phyloP scores from a whole-genome alignment of 1,140 invertebrate genomes.

The Ephestia elutella region DNA sequence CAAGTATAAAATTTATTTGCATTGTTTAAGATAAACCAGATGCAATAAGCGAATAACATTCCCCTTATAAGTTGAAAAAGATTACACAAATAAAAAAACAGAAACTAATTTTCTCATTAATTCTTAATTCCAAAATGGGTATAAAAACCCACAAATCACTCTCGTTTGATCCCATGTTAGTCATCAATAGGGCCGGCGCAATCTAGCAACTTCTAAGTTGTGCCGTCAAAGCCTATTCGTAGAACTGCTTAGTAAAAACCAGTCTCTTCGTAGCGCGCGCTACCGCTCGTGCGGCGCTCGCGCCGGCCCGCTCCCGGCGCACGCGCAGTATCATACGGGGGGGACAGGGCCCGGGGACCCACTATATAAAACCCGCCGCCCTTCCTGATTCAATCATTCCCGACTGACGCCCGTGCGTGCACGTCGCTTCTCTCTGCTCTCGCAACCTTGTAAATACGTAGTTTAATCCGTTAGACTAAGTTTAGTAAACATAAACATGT shows the following conservation, averaged over 20 bases:
- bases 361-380: slow-evolving; percentile 58
- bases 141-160: background rate
- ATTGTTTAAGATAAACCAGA: no score
- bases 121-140: background rate
- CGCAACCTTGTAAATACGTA: slow-evolving; percentile 48
- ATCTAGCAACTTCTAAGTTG: slow-evolving; percentile 54
- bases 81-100: no score
- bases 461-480: slow-evolving; percentile 43
- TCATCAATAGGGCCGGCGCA: slow-evolving; percentile 42
- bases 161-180: slow-evolving; percentile 9
- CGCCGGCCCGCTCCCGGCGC: slow-evolving; percentile 47
- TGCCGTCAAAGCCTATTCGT: slow-evolving; percentile 67
- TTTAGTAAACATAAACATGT: slow-evolving; percentile 53
- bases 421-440: slow-evolving; percentile 41
- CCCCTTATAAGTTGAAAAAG: no score
- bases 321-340: slow-evolving; percentile 32
- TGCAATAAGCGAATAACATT: no score
- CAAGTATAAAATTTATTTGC: no score
- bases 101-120: no score
- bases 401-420: slow-evolving; percentile 53
- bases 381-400: slow-evolving; percentile 67
- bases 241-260: slow-evolving; percentile 61
- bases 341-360: slow-evolving; percentile 25
- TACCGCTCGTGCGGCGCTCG: slow-evolving; percentile 63
- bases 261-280: slow-evolving; percentile 57